Base-by-base conservation (phyloP, 2,113 vertebrate species). In the Mus pahari region DNA sequence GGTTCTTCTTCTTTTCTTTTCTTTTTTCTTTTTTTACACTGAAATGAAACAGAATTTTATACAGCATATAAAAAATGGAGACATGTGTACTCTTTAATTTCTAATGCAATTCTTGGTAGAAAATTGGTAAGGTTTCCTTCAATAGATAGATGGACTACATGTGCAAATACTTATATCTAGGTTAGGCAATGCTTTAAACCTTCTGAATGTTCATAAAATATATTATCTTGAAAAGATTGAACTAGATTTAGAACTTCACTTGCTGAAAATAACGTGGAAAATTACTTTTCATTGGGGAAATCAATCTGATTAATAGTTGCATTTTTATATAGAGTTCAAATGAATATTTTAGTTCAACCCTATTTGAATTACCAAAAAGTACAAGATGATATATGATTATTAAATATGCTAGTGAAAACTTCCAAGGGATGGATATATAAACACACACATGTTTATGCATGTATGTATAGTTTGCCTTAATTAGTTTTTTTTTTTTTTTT, bases 31-130 rank as follows among this genome's bases (percentile, higher is more conserved):
- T 48, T 48, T 95, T 83, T 74, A 66, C 31, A 92, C 73, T 86
- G 16, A 91, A 96, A 36, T 92, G 53, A 78, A 93, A 78, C 16
- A 31, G 39, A 58, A 71, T 60, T 64, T 60, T 75, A 91, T 28
- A 50, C 66, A 78, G 81, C 39, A 39, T 66, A 91, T 11, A 87
- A 66, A 83, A 94, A 58, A 78, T 39, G 31, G 75, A 86, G 31
- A 73, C 1, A 68, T 90, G 24, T 5, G 5, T 58, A 64, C 45
- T 6, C 33, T 90, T 97, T 92, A 84, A 74, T 20, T 77, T 5
- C 5, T 68, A 78, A 88, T 3, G 45, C 66, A 33, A 48, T 91
- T 92, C 33, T 77, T 45, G 68, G 33, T 83, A 53, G 74, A 75
- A 81, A 62, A 48, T 19, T 83, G 33, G 10, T 14, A 53, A 94